Percentiles rank a stretch among this genome's conserved stretches.
These are phyloP conservation scores for Diarsia dahlii DNA, from an alignment of 2,888 invertebrate species.

Conservation along the genomic window DNA sequence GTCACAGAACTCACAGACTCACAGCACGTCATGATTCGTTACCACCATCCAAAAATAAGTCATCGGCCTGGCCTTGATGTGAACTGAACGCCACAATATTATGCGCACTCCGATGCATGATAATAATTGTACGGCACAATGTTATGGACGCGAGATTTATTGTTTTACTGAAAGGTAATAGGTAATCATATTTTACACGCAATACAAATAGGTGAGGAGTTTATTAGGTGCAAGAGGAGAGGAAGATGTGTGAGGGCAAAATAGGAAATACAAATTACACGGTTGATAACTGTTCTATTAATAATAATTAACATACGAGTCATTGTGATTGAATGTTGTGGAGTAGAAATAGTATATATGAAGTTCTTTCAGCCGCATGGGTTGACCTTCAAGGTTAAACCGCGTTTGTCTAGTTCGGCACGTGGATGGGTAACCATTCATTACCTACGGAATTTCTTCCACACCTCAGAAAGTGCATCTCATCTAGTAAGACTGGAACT, in stretches of 20 bases:
- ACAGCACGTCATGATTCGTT: constrained; percentile 59
- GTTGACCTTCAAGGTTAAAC: neutral
- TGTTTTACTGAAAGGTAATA: constrained; percentile 24
- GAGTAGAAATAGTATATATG: no score
- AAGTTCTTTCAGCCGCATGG: neutral
- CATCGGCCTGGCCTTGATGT: constrained; percentile 61
- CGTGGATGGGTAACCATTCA: no score
- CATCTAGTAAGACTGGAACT: no score
- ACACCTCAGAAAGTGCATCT: no score
- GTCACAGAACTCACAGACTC: constrained; percentile 44
- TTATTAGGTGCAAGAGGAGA: neutral
- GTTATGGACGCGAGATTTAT: constrained; percentile 31
- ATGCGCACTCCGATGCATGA: constrained; percentile 38
- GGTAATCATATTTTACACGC: constrained; percentile 17
- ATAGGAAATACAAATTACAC: neutral
- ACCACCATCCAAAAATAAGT: constrained; percentile 62
- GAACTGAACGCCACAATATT: constrained; percentile 46
- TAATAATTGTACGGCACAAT: constrained; percentile 25
- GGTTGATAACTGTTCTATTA: neutral
- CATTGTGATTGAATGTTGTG: neutral
- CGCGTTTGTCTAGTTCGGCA: no score
- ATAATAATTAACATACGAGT: no score
- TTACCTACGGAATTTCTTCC: no score
- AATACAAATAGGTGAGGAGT: neutral
- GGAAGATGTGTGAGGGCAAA: neutral